Evolutionary conservation across 2,888 invertebrate genomes (phyloP).

Genomic region (Pollenia angustigena): DNA sequence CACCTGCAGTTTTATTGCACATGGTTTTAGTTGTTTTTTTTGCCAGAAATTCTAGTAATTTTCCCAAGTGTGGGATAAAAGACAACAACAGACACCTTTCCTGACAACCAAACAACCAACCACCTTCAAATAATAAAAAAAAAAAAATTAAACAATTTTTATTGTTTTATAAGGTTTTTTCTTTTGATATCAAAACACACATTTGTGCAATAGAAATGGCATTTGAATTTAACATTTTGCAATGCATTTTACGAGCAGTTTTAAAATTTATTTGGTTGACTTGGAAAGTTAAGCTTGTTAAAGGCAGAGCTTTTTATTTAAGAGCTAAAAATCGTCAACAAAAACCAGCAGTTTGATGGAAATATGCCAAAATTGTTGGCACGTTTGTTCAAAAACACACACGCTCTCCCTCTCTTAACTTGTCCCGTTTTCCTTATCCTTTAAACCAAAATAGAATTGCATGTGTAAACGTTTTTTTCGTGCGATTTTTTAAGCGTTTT

Average conservation of each 20-base stretch:
- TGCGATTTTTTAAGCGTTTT: slow-evolving; percentile 38
- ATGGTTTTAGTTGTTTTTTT: slow-evolving; percentile 4
- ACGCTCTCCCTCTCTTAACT: too few relatives aligned
- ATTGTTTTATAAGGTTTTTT: background rate
- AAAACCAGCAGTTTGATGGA: slow-evolving; percentile 72
- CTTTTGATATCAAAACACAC: background rate
- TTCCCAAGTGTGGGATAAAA: background rate
- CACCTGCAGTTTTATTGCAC: slow-evolving; percentile 68
- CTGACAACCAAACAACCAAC: slow-evolving; percentile 40
- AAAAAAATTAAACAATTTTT: slow-evolving; percentile 19
- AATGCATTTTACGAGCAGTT: slow-evolving; percentile 35
- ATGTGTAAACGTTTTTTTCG: background rate
- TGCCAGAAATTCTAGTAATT: background rate
- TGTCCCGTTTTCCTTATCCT: too few relatives aligned
- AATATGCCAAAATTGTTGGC: slow-evolving; percentile 78
- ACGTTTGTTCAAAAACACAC: slow-evolving; percentile 10
- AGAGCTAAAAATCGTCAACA: slow-evolving; percentile 16
- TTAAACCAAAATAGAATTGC: too few relatives aligned
- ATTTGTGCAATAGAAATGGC: slow-evolving; percentile 48
- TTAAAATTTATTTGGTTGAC: background rate
- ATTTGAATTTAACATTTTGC: background rate
- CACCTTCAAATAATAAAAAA: slow-evolving; percentile 40
- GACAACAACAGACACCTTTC: slow-evolving; percentile 51
- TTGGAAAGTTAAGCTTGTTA: slow-evolving; percentile 51
- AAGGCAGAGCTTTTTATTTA: slow-evolving; percentile 56